phyloP scores from a whole-genome alignment of 2,888 invertebrate genomes.

The Lycocerus yunnanus region DNA sequence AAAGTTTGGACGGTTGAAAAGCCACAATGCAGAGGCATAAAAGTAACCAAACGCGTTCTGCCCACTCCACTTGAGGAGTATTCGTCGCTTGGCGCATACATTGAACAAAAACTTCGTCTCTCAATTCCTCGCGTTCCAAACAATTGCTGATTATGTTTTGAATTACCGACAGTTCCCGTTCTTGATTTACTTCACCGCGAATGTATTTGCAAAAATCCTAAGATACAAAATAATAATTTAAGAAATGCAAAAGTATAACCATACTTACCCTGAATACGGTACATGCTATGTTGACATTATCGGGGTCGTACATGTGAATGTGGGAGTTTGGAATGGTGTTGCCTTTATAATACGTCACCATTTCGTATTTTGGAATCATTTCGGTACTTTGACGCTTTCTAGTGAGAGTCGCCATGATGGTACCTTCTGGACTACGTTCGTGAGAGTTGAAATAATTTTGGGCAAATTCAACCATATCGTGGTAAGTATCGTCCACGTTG shows the following conservation, averaged over 20 bases:
- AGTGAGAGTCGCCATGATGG: slow-evolving; percentile 84
- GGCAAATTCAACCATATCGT: slow-evolving; percentile 92
- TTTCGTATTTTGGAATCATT: slow-evolving; percentile 86
- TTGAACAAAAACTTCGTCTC: slow-evolving; percentile 91
- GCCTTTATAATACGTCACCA: slow-evolving; percentile 88
- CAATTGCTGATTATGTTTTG: slow-evolving; percentile 86
- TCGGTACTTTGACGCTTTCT: slow-evolving; percentile 79
- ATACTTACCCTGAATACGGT: slow-evolving; percentile 86
- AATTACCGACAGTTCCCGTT: slow-evolving; percentile 80
- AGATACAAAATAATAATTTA: slow-evolving; percentile 31
- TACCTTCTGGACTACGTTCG: slow-evolving; percentile 83
- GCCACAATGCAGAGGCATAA: slow-evolving; percentile 89
- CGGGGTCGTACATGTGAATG: slow-evolving; percentile 93
- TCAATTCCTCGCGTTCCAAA: slow-evolving; percentile 86
- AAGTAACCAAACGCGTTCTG: slow-evolving; percentile 86
- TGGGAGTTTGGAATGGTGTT: slow-evolving; percentile 91
- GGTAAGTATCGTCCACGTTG: slow-evolving; percentile 65
- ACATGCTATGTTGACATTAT: slow-evolving; percentile 88
- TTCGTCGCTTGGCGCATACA: slow-evolving; percentile 88
- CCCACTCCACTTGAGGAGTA: slow-evolving; percentile 83
- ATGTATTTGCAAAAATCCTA: slow-evolving; percentile 90
- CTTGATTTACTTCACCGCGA: slow-evolving; percentile 83
- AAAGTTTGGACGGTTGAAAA: slow-evolving; percentile 85
- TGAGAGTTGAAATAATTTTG: slow-evolving; percentile 91
- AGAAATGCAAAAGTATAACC: not conserved